Evolutionary conservation across 2,797 vertebrate genomes (phyloP), one percentile per base, ranked within the genome.

Genomic region (Brotula barbata): DNA sequence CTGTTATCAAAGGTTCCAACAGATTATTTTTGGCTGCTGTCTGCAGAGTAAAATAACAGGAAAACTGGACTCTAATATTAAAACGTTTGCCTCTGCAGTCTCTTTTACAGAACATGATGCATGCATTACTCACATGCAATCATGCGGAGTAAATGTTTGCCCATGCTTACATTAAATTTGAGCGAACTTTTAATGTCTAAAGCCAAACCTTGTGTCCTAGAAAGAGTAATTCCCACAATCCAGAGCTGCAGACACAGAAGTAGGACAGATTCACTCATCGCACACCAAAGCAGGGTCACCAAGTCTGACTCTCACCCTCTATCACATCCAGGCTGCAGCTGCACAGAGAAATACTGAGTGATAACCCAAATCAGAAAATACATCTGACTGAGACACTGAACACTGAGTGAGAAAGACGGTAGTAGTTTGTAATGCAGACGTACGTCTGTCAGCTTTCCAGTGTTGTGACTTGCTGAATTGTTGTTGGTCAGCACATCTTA

Each of bases 211-310:
- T 77, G 72, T 0, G 77, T 72, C 15, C 13, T 56, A 62, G 68
- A 64, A 12, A 86, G 55, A 45, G 73, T 40, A 25, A 69, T 22
- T 47, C 79, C 68, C 1, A 57, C 19, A 0, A 72, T 44, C 77
- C 85, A 90, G 17, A 90, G 78, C 56, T 86, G 81, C 77, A 91
- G 65, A 53, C 40, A 69, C 17, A 71, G 54, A 8, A 28, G 57
- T 68, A 69, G 42, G 13, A 51, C 43, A 36, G 71, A 69, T 51
- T 71, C 71, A 73, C 71, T 73, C 92, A 92, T 92, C 20, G 78
- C 81, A 71, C 62, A 68, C 83, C 52, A 23, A 15, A 39, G 48
- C 57, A 40, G 55, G 54, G 12, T 60, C 23, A 45, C 42, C 10
- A 11, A n/a, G 42, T 41, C 54, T 49, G 56, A 46, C 17, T 0